Conservation (phyloP, 2,113 vertebrate genomes). For the Isurus oxyrinchus region DNA sequence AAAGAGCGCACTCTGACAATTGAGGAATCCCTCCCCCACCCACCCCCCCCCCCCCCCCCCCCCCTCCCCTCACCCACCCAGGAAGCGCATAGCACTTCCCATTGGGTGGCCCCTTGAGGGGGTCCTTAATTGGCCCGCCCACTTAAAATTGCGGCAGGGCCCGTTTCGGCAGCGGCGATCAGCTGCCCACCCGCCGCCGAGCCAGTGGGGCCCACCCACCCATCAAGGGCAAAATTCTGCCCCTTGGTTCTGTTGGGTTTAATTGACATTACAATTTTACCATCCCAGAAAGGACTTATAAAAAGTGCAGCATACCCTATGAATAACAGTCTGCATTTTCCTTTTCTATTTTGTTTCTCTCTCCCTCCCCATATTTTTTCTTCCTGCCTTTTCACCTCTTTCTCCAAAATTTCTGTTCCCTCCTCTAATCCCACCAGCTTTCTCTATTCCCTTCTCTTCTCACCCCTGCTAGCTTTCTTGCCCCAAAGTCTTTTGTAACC, state of each 20-base stretch:
- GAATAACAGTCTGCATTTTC: background rate
- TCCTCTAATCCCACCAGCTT: background rate
- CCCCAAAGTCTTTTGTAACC: background rate
- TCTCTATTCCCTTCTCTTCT: background rate
- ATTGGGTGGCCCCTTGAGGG: too few species aligned
- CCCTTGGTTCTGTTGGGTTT: background rate
- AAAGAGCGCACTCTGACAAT: too few species aligned
- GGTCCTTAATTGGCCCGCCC: too few species aligned
- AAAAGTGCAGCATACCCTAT: background rate
- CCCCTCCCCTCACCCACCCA: too few species aligned
- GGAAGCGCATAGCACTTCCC: too few species aligned
- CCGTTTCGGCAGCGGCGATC: too few species aligned
- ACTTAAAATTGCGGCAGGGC: too few species aligned
- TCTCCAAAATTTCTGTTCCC: background rate
- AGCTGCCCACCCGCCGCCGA: too few species aligned
- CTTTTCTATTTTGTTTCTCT: background rate
- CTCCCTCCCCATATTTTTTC: background rate
- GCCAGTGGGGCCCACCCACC: too few species aligned
- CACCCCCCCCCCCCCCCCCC: too few species aligned
- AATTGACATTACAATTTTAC: background rate
- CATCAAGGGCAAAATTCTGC: too few species aligned
- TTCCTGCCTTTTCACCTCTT: background rate
- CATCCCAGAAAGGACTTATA: background rate
- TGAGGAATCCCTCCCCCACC: too few species aligned
- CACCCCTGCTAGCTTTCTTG: background rate